Base-by-base conservation (phyloP, 2,888 invertebrate genomes). In the Alcis repandata region DNA sequence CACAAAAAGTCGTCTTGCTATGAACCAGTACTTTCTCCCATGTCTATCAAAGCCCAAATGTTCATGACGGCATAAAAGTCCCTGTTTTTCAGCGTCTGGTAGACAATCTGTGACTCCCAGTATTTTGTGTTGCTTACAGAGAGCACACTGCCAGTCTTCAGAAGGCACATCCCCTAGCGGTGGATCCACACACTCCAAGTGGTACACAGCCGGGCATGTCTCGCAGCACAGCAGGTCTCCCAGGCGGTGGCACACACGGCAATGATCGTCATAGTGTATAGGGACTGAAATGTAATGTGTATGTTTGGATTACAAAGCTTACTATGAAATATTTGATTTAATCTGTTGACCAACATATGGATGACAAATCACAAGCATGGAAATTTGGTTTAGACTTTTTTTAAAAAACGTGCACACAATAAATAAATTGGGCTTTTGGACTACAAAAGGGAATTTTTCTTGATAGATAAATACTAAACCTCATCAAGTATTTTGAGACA, bases 141-240 rank as follows among this genome's bases (percentile, higher is more conserved):
- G 95, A 72, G 96, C 96, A 92, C 99, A 99, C 79, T 98, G 97
- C 99, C 99, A 99, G 82, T 99, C 99, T 91, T 99, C 99, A 63
- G 98, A 97, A 59, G 99, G 99, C 49, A 99, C 98, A 90, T 98
- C 97, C 54, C 96, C 95, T 83, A 99, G 92, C 11, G 98, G 98
- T 57, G 99, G 99, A 84, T 98, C 98, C 57, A 99, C 97, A 93
- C 99, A 99, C 80, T 97, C 98, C 83, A 99, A 94, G 89, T 99
- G 99, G 89, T 98, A 99, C 20, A 99, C 99, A 32, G 99, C 99
- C 19, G 99, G 98, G 83, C 99, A 99, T 2, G 98, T 98, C 91
- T 99, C 99, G 90, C 99, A 99, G 85, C 99, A 99, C 11, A 99
- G 91, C 54, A 99, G 94, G 87, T 99, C 99, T 27, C 99, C 99